Evolutionary conservation across 2,797 vertebrate genomes (phyloP).

Genomic region (Takifugu rubripes): DNA sequence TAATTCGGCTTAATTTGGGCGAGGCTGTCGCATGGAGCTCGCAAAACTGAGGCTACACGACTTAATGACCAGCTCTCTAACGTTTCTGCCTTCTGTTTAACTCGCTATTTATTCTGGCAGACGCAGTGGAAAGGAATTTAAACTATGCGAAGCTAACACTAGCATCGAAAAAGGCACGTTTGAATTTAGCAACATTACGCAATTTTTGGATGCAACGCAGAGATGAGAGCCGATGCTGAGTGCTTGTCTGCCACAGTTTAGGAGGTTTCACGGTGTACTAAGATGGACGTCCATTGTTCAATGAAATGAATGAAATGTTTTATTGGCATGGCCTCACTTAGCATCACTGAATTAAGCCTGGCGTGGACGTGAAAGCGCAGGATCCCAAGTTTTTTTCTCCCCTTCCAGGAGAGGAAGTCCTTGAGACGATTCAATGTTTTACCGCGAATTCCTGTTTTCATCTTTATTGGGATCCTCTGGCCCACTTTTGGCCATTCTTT

Average conservation of each 20-base stretch:
- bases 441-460: neutral
- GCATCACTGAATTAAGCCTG: slow-evolving; percentile 7
- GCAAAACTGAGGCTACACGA: slow-evolving; percentile 24
- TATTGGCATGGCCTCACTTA: slow-evolving; percentile 37
- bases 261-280: slow-evolving; percentile 9
- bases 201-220: slow-evolving; percentile 20
- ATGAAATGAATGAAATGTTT: slow-evolving; percentile 36
- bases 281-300: slow-evolving; percentile 42
- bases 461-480: neutral
- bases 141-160: slow-evolving; percentile 66
- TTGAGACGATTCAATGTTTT: neutral
- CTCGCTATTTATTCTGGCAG: slow-evolving; percentile 44
- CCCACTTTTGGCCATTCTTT: too few relatives aligned
- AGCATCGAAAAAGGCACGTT: slow-evolving; percentile 37
- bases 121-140: slow-evolving; percentile 58
- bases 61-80: neutral
- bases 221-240: slow-evolving; percentile 24
- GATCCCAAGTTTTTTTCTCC: neutral
- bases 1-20: slow-evolving; percentile 52
- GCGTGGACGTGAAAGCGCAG: neutral
- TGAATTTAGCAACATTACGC: slow-evolving; percentile 46
- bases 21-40: slow-evolving; percentile 29
- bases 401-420: neutral
- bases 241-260: slow-evolving; percentile 23
- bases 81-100: slow-evolving; percentile 24